Base-by-base conservation (phyloP, 2,797 vertebrate genomes). In the Smutsia gigantea region DNA sequence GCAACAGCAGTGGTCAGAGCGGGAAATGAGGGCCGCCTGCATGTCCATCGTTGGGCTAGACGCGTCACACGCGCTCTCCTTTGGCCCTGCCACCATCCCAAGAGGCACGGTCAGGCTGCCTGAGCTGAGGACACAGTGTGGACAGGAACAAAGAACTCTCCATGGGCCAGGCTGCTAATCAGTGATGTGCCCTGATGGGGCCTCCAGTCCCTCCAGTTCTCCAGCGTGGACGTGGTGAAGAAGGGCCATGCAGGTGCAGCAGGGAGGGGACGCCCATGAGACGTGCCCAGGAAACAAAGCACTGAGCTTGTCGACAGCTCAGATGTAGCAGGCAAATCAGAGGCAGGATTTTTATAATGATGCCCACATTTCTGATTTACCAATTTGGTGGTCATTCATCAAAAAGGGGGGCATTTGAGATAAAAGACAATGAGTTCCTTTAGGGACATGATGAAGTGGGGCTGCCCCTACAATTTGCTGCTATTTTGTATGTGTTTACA, bases 211-310 rank as follows among this genome's bases (percentile, higher is more conserved):
- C 64, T 63, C 27, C 15, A 66, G 49, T 9, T 75, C n/a, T 55
- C 64, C 23, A 0, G 3, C 1, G 11, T 13, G 25, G 23, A 51
- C 0, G 1, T 23, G 3, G 0, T 37, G 1, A 31, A 83, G n/a
- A 37, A 59, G 15, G 1, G 39, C 51, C 4, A 5, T 0, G 15
- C 14, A 27, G 27, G 61, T 18, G 3, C 11, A 53, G 57, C 64
- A 11, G 53, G 19, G 77, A 63, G 5, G 17, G n/a, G 34, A 18
- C 2, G 11, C 19, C 34, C 27, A 1, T 2, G 72, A 85, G n/a
- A 12, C 31, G 5, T 7, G 14, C 14, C 29, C 21, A 42, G 53
- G 72, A 61, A 25, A 25, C 6, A 14, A n/a, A 59, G 34, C 13
- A 34, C 51, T 51, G 42, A 68, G 34, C 29, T 53, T 66, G 21